Percentiles rank a stretch among this genome's conserved stretches.
Evolutionary conservation across 2,797 vertebrate species (phyloP).

Genomic region (Hyperoplus lanceolatus): DNA sequence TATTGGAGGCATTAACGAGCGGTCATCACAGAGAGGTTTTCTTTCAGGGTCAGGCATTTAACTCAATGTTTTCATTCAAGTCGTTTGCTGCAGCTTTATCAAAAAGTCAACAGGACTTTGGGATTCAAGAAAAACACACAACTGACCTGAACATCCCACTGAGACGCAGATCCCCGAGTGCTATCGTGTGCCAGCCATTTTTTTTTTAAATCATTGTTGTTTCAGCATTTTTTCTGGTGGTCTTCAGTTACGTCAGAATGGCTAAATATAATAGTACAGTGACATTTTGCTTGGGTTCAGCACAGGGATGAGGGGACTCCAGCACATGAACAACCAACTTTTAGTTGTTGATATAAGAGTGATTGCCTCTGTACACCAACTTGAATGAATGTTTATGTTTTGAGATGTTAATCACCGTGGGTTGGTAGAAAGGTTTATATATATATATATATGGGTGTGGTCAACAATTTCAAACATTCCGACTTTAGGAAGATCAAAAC

Average conservation of each 20-base stretch:
- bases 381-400: background rate
- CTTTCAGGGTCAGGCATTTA: slow-evolving; percentile 8
- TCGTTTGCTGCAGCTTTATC: background rate
- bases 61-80: background rate
- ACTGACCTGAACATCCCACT: background rate
- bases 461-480: background rate
- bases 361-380: background rate
- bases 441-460: background rate
- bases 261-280: background rate
- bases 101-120: background rate
- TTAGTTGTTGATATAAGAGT: background rate
- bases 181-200: background rate
- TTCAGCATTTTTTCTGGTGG: background rate
- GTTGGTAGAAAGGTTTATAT: no score
- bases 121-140: background rate
- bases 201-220: background rate
- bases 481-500: background rate
- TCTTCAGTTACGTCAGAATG: background rate
- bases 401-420: background rate
- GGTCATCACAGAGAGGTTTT: background rate
- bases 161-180: background rate
- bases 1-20: background rate
- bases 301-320: background rate
- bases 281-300: background rate
- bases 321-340: background rate